These are phyloP conservation scores for Plecturocebus donacophilus DNA, from an alignment of 2,113 vertebrate genomes.

Conservation along the genomic window DNA sequence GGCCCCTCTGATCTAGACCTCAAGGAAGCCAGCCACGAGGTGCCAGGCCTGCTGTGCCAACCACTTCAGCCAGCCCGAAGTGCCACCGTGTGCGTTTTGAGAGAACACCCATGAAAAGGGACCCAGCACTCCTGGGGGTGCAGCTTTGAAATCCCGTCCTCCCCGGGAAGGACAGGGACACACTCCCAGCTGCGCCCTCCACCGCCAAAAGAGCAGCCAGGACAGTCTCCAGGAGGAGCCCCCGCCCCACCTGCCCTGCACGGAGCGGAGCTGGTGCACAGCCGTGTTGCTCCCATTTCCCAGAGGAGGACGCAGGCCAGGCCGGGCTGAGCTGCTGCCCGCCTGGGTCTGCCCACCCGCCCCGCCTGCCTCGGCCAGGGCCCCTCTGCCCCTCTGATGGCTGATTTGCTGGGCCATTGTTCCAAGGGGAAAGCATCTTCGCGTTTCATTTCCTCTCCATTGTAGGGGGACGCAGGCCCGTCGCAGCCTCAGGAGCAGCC, in stretches of 20 bases:
- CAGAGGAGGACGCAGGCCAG: not conserved
- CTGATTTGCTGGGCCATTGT: not conserved
- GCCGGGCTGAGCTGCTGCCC: not conserved
- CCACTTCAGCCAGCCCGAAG: no score
- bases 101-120: no score
- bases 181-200: rapidly evolving
- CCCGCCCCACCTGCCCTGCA: not conserved
- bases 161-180: not conserved
- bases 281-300: not conserved
- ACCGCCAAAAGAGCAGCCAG: no score
- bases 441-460: not conserved
- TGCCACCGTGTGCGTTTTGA: rapidly evolving
- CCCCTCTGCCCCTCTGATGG: not conserved
- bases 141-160: not conserved
- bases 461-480: not conserved
- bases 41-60: rapidly evolving
- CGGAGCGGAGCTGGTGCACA: rapidly evolving
- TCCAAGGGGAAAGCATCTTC: not conserved
- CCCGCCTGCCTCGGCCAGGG: not conserved
- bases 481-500: not conserved
- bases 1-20: not conserved
- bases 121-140: no score
- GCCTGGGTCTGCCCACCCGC: not conserved
- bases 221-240: not conserved
- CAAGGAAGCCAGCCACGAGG: not conserved